Evolutionary conservation across 1,140 invertebrate genomes (phyloP).

Genomic region (Danaus melanippus): DNA sequence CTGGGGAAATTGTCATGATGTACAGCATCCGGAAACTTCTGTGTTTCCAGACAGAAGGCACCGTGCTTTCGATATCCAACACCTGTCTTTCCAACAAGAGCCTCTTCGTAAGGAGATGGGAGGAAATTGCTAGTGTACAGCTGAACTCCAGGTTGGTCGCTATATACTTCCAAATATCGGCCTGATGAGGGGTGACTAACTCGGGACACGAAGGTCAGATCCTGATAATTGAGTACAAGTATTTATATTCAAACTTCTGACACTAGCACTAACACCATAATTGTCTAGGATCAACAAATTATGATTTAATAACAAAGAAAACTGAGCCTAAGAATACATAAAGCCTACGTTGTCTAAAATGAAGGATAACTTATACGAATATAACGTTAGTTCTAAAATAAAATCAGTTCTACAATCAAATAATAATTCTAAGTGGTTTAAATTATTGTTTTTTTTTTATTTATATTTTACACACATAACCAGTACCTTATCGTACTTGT

Average conservation of each 20-base stretch:
- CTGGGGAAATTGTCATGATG: conserved; percentile 87
- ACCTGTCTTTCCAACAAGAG: conserved; percentile 79
- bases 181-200: conserved; percentile 80
- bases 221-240: conserved; percentile 27
- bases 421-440: too few relatives aligned
- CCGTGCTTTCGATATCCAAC: conserved; percentile 82
- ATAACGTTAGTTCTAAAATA: too few relatives aligned
- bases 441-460: too few relatives aligned
- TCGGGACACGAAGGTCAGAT: conserved; percentile 58
- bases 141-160: conserved; percentile 91
- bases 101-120: conserved; percentile 68
- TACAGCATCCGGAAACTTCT: conserved; percentile 92
- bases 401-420: too few relatives aligned
- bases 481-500: conserved; percentile 30
- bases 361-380: too few relatives aligned
- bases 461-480: not conserved
- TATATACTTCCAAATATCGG: conserved; percentile 82
- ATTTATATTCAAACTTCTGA: too few relatives aligned
- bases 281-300: not conserved
- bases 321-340: too few relatives aligned
- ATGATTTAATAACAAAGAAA: too few relatives aligned
- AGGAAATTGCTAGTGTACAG: conserved; percentile 90
- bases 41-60: conserved; percentile 92
- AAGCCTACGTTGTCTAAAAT: too few relatives aligned
- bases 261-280: too few relatives aligned